A percentile compares a stretch with the other conserved stretches of the same genome.
Evolutionary conservation across 2,113 vertebrate species (phyloP).

Genomic region (Progne subis): DNA sequence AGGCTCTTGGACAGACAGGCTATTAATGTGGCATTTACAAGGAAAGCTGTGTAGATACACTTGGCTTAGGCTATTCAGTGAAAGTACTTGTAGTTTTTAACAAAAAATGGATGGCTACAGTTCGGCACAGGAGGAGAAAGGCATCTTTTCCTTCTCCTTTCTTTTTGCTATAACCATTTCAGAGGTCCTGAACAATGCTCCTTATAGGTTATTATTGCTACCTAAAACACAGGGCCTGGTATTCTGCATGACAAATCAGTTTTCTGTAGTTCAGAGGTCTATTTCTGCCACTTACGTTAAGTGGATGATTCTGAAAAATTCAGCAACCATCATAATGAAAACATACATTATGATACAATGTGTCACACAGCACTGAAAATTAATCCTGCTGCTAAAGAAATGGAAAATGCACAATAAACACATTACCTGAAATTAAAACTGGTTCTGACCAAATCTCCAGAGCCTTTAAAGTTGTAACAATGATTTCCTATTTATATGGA

Average conservation of each 20-base stretch:
- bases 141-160: background rate
- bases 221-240: background rate
- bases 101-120: background rate
- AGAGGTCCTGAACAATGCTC: background rate
- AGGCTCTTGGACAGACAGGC: background rate
- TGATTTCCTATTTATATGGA: slow-evolving; percentile 47
- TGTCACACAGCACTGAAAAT: slow-evolving; percentile 14
- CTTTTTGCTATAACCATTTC: background rate
- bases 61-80: background rate
- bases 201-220: background rate
- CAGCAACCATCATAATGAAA: slow-evolving; percentile 4
- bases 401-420: slow-evolving; percentile 34
- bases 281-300: background rate
- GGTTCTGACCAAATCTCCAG: slow-evolving; percentile 27
- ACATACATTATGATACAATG: background rate
- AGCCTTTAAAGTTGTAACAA: slow-evolving; percentile 29
- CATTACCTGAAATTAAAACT: slow-evolving; percentile 61
- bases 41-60: background rate
- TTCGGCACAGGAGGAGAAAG: background rate
- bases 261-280: background rate
- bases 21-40: background rate
- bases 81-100: background rate
- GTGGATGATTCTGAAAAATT: slow-evolving; percentile 26
- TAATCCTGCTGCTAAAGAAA: slow-evolving; percentile 18
- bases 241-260: slow-evolving; percentile 6